Conservation (phyloP, 2,797 vertebrate species). For the Lophius americanus region DNA sequence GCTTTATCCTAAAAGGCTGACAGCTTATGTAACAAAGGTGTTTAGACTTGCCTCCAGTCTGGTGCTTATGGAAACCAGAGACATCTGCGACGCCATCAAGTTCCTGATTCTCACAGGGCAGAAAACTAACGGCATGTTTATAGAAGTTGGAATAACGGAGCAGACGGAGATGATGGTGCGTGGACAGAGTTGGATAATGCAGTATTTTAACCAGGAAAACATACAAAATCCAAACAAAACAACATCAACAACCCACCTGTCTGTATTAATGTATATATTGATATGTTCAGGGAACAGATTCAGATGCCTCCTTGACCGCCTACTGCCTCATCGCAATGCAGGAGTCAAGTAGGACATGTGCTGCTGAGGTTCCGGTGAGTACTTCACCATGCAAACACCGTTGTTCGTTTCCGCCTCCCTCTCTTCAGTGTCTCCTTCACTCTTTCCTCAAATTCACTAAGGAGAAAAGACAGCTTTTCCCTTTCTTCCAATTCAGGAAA, state of each 20-base stretch:
- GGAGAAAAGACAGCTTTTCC: too few species aligned
- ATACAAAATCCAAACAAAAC: too few species aligned
- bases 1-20: slow-evolving; percentile 80
- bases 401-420: not conserved
- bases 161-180: slow-evolving; percentile 51
- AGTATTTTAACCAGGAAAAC: not conserved
- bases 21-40: slow-evolving; percentile 89
- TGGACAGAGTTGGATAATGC: fast-evolving
- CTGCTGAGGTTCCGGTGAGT: slow-evolving; percentile 79
- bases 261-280: slow-evolving; percentile 48
- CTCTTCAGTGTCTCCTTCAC: not conserved
- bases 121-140: slow-evolving; percentile 64
- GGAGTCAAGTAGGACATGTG: slow-evolving; percentile 78
- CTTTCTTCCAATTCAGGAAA: too few species aligned
- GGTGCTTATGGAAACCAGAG: slow-evolving; percentile 50
- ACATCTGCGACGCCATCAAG: slow-evolving; percentile 84
- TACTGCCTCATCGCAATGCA: slow-evolving; percentile 86
- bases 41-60: slow-evolving; percentile 82
- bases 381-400: not conserved
- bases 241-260: not conserved
- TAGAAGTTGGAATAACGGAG: not conserved
- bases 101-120: slow-evolving; percentile 85
- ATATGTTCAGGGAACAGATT: slow-evolving; percentile 62
- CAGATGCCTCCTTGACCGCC: slow-evolving; percentile 86
- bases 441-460: not conserved